Evolutionary conservation across 1,140 invertebrate genomes (phyloP).

Genomic region (Coelopa frigida): DNA sequence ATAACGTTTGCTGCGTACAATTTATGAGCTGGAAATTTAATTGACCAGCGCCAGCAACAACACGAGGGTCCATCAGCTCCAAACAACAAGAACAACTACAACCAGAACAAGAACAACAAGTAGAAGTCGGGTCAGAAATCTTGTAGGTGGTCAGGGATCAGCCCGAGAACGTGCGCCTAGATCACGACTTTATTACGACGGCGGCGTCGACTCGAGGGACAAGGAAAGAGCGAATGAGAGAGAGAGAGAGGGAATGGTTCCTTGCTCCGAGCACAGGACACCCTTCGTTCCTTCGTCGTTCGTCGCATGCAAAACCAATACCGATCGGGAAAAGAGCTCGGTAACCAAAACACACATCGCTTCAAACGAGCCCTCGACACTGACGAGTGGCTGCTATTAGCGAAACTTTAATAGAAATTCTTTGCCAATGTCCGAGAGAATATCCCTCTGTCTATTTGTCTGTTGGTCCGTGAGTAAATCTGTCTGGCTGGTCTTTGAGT

Average conservation of each 20-base stretch:
- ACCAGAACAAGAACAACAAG: conserved; percentile 7
- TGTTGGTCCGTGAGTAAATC: too few relatives aligned
- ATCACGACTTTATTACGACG: conserved; percentile 41
- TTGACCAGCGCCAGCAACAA: conserved; percentile 26
- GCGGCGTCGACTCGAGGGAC: too few relatives aligned
- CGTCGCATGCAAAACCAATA: too few relatives aligned
- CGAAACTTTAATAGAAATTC: conserved; percentile 15
- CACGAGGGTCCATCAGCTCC: too few relatives aligned
- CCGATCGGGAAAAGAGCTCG: neutral
- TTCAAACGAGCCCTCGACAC: conserved; percentile 20
- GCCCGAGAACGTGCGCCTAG: conserved; percentile 25
- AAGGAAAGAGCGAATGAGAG: too few relatives aligned
- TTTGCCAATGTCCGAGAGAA: conserved; percentile 8
- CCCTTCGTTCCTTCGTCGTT: too few relatives aligned
- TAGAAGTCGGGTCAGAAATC: conserved; percentile 18
- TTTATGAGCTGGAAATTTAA: conserved; percentile 41
- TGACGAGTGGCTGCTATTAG: conserved; percentile 24
- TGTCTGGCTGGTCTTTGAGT: too few relatives aligned
- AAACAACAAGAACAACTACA: conserved; percentile 6
- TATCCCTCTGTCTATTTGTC: too few relatives aligned
- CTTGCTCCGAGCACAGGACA: too few relatives aligned
- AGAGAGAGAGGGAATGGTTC: too few relatives aligned
- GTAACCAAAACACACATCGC: too few relatives aligned
- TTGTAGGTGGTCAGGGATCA: conserved; percentile 33
- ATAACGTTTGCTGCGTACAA: conserved; percentile 37